Base-by-base conservation (phyloP, 2,888 invertebrate genomes). In the Caenorhabditis japonica region DNA sequence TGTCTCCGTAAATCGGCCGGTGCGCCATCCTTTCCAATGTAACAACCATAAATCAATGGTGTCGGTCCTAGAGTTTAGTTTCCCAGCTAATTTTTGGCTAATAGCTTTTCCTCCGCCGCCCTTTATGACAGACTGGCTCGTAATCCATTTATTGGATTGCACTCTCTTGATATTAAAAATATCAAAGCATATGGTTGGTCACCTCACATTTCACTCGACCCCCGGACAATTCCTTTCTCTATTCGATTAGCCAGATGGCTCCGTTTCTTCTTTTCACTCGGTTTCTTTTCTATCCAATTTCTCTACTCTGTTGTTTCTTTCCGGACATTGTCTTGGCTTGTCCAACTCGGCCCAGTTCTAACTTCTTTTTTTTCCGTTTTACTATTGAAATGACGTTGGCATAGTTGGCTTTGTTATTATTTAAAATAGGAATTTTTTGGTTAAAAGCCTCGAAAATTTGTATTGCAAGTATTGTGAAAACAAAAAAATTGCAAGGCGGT, bases 181-280 rank as follows among this genome's bases (percentile, higher is more conserved):
- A 17, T 33, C 44, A 49, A 44, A 47, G 47, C 39, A 47, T 21
- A 38, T 55, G 56, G 55, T 49, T 64, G 64, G 64, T 49, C 55
- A 64, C 64, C 64, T 64, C 55, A 64, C 56, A 64, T 64, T 64
- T 64, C 64, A 64, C 17, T 7, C n/a, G n/a, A 23, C 30, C 43
- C 27, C n/a, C 27, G 3, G n/a, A 30, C 62, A 2, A 15, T 47
- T n/a, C 10, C 25, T 53, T 38, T 23, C 19, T 34, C 33, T 25
- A 69, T 69, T 70, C 61, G 60, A 70, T 70, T 70, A 70, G 70
- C 70, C 70, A 70, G 70, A 70, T 70, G 70, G 44, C 41, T 38
- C 44, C 43, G 19, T 43, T n/a, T 36, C 30, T 13, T 27, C 13
- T 17, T 41, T 39, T 27, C 43, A 58, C 17, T 44, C 44, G 23